Evolutionary conservation across 2,888 invertebrate genomes (phyloP), one percentile per base, ranked within the genome.

Genomic region (Macaria liturata): DNA sequence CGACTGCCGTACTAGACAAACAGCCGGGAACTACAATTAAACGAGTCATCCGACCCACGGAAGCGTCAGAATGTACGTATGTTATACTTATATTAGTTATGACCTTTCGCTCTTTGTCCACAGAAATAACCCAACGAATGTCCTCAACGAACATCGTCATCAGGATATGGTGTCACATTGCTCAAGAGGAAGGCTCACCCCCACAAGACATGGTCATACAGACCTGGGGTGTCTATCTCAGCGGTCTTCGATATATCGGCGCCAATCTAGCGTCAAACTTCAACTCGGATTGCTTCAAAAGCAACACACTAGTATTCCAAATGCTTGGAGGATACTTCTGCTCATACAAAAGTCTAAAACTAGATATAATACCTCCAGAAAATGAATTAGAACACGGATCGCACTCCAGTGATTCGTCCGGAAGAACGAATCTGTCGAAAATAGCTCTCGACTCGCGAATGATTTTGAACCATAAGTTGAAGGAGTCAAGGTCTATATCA

Each of bases 281-380:
- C 74, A 94, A 95, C 45, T 94, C 95, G 3, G 93, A 93, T 55
- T 93, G 94, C 71, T 94, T 96, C 69, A 93, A 93, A 77, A 89
- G 93, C 63, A 96, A 97, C 80, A 95, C 96, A 46, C 86, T 97
- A 70, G 95, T 98, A 70, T 97, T 98, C 83, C 95, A 96, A 88
- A 94, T 98, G 93, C 96, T 96, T 64, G 97, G 97, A 42, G 97
- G 97, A 3, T 96, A 94, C 75, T 98, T 98, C 80, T 95, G 96
- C 43, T 94, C 94, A 0, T 92, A 92, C 65, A 91, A 88, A 78
- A 92, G 91, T 73, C 76, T 92, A 3, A 88, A 89, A 74, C 72
- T 94, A 45, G 92, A 93, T 61, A 76, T 91, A 2, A 91, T 91
- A 32, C 91, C 91, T 0, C 81, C 88, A 0, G 91, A 91, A 68